These are phyloP conservation scores for Idris sp. DNA, from an alignment of 1,140 invertebrate genomes.

Conservation along the genomic window DNA sequence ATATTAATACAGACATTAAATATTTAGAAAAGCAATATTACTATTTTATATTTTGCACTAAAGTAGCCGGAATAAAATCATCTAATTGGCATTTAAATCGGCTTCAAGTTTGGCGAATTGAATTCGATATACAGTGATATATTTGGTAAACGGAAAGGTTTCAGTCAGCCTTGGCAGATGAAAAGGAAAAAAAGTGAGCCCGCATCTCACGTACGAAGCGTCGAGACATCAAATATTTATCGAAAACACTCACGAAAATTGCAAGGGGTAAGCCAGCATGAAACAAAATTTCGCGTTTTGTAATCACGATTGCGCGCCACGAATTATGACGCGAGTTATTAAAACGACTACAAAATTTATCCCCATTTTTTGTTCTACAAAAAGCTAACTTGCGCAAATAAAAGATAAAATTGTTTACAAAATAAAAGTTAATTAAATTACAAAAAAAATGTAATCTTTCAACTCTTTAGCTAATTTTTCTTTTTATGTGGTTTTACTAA, in stretches of 20 bases:
- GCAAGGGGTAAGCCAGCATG: slow-evolving; percentile 23
- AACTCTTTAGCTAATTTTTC: too few species aligned
- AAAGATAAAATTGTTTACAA: too few species aligned
- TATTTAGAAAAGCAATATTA: too few species aligned
- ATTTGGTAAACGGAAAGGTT: slow-evolving; percentile 31
- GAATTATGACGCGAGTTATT: slow-evolving; percentile 13
- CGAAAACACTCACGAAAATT: slow-evolving; percentile 59
- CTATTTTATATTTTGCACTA: too few species aligned
- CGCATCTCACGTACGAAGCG: slow-evolving; percentile 49
- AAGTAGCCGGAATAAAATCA: slow-evolving; percentile 20
- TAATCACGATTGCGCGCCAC: slow-evolving; percentile 17
- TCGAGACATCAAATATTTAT: slow-evolving; percentile 52
- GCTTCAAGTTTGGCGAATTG: slow-evolving; percentile 10
- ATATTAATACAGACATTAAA: too few species aligned
- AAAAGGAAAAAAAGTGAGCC: slow-evolving; percentile 44
- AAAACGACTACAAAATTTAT: slow-evolving; percentile 24
- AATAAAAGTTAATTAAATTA: too few species aligned
- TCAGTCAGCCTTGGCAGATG: slow-evolving; percentile 50
- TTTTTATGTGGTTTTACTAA: slow-evolving; percentile 5
- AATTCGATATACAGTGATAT: slow-evolving; percentile 29
- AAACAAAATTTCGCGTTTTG: slow-evolving; percentile 12
- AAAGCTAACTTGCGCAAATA: neutral
- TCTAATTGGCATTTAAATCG: slow-evolving; percentile 40
- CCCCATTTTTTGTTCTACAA: neutral
- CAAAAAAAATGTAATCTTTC: too few species aligned